Percentiles rank a stretch among this genome's conserved stretches.
Evolutionary conservation across 2,113 vertebrate species (phyloP).

Genomic region (Coptodon bakossiorum): DNA sequence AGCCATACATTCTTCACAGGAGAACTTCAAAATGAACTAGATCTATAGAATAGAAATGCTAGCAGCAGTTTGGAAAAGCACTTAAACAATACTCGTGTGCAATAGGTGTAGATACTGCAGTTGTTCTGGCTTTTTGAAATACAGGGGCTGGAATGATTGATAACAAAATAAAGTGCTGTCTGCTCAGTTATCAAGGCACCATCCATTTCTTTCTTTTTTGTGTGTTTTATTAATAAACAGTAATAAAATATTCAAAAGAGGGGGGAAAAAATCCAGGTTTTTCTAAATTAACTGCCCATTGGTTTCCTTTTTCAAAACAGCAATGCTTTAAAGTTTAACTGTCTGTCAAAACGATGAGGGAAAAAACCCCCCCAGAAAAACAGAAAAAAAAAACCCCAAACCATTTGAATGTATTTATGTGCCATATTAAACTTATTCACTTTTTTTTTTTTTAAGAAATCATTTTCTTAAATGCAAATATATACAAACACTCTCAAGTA

Average conservation of each 20-base stretch:
- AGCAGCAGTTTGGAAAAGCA: background rate
- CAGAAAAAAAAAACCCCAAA: background rate
- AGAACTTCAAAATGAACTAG: background rate
- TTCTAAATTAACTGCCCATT: background rate
- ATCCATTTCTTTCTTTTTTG: background rate
- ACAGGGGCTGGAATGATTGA: background rate
- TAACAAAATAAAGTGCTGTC: background rate
- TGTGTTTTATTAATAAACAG: background rate
- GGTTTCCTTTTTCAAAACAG: background rate
- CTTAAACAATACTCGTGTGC: background rate
- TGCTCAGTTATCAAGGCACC: background rate
- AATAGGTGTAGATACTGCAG: background rate
- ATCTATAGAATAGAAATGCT: background rate
- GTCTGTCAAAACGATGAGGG: background rate
- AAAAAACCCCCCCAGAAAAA: background rate
- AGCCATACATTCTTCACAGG: accelerated
- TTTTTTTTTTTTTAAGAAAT: too few species aligned
- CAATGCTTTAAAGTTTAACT: background rate
- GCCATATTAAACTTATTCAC: too few species aligned
- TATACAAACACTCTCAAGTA: background rate
- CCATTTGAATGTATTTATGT: too few species aligned
- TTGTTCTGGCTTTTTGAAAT: background rate
- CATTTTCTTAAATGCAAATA: background rate
- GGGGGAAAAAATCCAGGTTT: background rate
- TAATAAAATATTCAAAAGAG: background rate